phyloP scores from a whole-genome alignment of 2,113 vertebrate species.

The human (Homo sapiens) region DNA sequence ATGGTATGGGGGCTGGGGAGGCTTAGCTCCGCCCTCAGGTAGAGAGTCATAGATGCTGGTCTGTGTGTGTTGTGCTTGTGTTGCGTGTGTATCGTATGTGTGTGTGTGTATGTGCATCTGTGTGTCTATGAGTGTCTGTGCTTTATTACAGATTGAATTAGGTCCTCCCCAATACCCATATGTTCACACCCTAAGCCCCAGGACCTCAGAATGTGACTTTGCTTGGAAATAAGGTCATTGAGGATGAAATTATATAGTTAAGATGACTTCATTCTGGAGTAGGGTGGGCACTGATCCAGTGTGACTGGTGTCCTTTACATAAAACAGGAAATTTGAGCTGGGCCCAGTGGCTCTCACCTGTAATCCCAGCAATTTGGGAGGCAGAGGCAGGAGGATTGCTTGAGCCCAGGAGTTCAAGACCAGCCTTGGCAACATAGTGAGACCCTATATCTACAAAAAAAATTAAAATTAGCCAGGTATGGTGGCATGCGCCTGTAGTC shows the following conservation, averaged over 20 bases:
- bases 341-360: no score
- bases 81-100: neutral
- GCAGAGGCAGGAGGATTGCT: no score
- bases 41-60: no score
- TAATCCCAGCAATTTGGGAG: no score
- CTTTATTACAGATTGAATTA: neutral
- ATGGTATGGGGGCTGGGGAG: neutral
- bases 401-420: no score
- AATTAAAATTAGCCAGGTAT: no score
- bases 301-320: neutral
- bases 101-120: no score
- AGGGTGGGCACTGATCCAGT: neutral
- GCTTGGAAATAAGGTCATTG: neutral
- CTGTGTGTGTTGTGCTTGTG: no score
- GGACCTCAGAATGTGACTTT: neutral
- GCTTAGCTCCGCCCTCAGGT: neutral
- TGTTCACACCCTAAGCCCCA: neutral
- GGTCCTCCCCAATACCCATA: neutral
- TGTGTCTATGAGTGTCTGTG: neutral
- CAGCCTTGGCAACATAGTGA: no score
- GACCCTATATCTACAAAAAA: no score
- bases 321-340: no score
- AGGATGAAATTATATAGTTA: neutral
- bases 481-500: no score
- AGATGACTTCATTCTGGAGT: neutral